Evolutionary conservation across 2,888 invertebrate species (phyloP), one percentile per base, ranked within the genome.

Genomic region (Trachelus tabidus): DNA sequence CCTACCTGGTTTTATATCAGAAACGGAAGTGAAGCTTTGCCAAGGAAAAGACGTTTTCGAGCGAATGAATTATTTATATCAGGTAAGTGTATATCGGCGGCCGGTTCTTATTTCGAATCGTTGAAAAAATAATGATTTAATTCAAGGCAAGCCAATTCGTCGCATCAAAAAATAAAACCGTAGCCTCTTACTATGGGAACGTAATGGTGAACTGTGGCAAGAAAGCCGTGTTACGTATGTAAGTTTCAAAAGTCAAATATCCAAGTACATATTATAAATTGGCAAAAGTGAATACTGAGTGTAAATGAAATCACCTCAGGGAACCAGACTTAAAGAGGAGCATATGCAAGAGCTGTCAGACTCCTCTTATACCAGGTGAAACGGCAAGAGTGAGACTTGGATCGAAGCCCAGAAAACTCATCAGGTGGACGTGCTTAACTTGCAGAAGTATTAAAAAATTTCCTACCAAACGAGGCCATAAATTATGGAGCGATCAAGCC

Each of bases 21-120:
- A 78, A 34, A 76, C 79, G 15, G 84, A 85, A n/a, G 73, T 76
- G 69, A 94, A 93, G 87, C 93, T 93, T 90, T 94, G 95, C 79
- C 93, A 93, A 85, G 95, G 94, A 78, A 94, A 94, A 88, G 95
- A 95, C 89, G 92, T 94, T 34, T 94, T 95, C 87, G 94, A 95
- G 86, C 92, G 95, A 79, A 94, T 95, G 89, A 95, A 95, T 90
- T 95, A 93, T 87, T 91, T 95, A 34, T 94, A 95, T 89, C 95
- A 95, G 92, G 95, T 94, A 91, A 79, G 73, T 56, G 68, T 30
- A 35, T 40, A 15, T 15, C 15, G 40, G 15, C 40, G 2, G 15
- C 4, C 4, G 4, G 0, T 40, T 15, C 15, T 15, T 15, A 15
- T 40, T 40, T 40, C 40, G 15, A 40, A 40, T 15, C 40, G 15